phyloP scores from a whole-genome alignment of 2,113 vertebrate genomes.

The Tragulus kanchil region DNA sequence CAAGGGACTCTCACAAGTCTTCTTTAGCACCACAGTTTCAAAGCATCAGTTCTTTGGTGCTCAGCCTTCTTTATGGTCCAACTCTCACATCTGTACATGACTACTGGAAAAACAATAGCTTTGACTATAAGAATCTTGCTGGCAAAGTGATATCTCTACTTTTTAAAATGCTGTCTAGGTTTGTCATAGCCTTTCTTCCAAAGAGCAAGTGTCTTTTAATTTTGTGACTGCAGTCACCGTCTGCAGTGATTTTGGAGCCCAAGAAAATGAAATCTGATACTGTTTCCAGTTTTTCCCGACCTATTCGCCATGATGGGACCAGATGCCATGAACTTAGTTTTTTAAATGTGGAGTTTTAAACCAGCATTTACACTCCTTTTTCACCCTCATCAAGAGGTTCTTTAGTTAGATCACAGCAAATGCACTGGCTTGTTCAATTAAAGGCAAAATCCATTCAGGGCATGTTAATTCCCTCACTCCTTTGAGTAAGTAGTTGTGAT shows the following conservation, averaged over 20 bases:
- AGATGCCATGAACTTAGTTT: not conserved
- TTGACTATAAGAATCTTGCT: not conserved
- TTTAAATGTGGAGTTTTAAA: not conserved
- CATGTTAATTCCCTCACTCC: conserved; percentile 74
- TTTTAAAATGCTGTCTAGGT: not conserved
- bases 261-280: not conserved
- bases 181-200: not conserved
- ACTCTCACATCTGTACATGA: not conserved
- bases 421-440: conserved; percentile 76
- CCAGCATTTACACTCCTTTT: not conserved
- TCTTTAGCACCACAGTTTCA: not conserved
- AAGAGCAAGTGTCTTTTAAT: not conserved
- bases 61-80: not conserved
- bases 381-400: not conserved
- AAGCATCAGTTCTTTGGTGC: not conserved
- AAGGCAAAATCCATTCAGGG: conserved; percentile 68
- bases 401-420: conserved; percentile 44
- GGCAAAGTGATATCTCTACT: not conserved
- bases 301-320: not conserved
- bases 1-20: not conserved
- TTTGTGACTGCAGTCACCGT: not conserved
- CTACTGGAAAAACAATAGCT: not conserved
- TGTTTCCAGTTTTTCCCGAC: not conserved
- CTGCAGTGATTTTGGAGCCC: not conserved
- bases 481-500: conserved; percentile 71